Conservation (phyloP, 1,140 invertebrate genomes). For the Drosophila dunni region DNA sequence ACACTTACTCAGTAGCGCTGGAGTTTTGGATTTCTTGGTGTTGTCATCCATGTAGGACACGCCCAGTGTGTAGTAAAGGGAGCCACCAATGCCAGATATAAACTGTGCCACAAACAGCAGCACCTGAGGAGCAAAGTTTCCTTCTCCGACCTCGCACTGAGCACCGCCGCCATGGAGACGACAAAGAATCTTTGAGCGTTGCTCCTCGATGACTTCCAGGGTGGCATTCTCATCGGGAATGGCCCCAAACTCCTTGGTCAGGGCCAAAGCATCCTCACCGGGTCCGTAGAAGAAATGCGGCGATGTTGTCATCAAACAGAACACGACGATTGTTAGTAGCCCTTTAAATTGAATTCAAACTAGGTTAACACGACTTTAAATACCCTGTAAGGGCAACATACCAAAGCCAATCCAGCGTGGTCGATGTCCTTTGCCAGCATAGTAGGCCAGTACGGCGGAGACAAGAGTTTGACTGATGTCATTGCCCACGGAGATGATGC, state of each 20-base stretch:
- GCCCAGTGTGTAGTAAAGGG: slow-evolving; percentile 88
- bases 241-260: slow-evolving; percentile 88
- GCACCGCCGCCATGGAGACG: slow-evolving; percentile 66
- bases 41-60: slow-evolving; percentile 91
- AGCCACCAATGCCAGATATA: slow-evolving; percentile 88
- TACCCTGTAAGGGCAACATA: slow-evolving; percentile 52
- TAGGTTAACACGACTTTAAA: slow-evolving; percentile 44
- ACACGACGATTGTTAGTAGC: slow-evolving; percentile 88
- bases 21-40: slow-evolving; percentile 89
- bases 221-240: slow-evolving; percentile 81
- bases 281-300: slow-evolving; percentile 91
- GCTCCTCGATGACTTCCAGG: slow-evolving; percentile 72
- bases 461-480: slow-evolving; percentile 81
- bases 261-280: slow-evolving; percentile 88
- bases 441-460: slow-evolving; percentile 70
- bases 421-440: slow-evolving; percentile 74
- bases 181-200: slow-evolving; percentile 84
- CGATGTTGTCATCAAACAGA: slow-evolving; percentile 89
- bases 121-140: slow-evolving; percentile 87
- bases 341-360: slow-evolving; percentile 79
- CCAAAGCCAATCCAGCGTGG: slow-evolving; percentile 80
- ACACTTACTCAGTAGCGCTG: slow-evolving; percentile 87
- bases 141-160: slow-evolving; percentile 86
- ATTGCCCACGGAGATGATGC: slow-evolving; percentile 90
- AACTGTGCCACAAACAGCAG: slow-evolving; percentile 88